Percentiles rank a stretch among this genome's conserved stretches.
These are phyloP conservation scores for Chunga burmeisteri DNA, from an alignment of 2,113 vertebrate species.

Conservation along the genomic window DNA sequence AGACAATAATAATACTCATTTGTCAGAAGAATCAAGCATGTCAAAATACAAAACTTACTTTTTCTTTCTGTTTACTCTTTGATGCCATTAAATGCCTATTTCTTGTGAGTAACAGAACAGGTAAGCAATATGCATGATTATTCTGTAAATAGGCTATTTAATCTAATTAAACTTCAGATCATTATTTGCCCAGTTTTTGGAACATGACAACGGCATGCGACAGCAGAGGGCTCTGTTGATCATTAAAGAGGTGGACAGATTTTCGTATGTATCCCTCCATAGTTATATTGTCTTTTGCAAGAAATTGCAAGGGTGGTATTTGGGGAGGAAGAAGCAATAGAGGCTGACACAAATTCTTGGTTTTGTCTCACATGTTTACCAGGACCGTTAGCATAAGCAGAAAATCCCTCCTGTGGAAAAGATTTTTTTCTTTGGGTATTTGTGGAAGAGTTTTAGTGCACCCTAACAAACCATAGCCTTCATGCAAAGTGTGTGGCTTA, in stretches of 20 bases:
- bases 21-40: background rate
- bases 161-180: background rate
- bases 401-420: background rate
- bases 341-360: background rate
- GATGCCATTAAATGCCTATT: background rate
- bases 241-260: background rate
- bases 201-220: background rate
- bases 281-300: background rate
- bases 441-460: background rate
- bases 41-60: background rate
- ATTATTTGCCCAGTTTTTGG: background rate
- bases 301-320: background rate
- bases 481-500: background rate
- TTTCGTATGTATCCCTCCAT: background rate
- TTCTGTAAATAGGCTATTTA: background rate
- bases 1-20: background rate
- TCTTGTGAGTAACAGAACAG: background rate
- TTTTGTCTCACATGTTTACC: background rate
- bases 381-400: background rate
- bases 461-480: background rate
- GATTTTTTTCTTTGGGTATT: background rate
- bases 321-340: background rate
- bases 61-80: background rate
- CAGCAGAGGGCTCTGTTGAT: background rate
- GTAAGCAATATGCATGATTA: background rate